Percentiles rank a stretch among this genome's conserved stretches.
These are phyloP conservation scores for Drosophila lacicola DNA, from an alignment of 2,888 invertebrate species.

Conservation along the genomic window DNA sequence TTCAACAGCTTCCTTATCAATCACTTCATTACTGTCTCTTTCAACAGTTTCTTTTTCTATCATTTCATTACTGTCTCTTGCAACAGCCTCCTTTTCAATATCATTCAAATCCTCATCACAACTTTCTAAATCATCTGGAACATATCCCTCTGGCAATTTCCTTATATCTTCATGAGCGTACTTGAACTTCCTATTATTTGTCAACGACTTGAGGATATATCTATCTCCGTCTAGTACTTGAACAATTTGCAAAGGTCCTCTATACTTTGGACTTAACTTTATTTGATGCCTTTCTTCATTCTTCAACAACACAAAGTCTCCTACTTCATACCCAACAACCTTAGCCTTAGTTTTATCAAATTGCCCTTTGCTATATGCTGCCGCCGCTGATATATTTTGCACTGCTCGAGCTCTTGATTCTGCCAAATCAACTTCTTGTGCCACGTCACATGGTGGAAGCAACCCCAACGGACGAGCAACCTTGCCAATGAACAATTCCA, in stretches of 20 bases:
- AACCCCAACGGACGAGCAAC: background rate
- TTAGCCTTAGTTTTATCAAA: background rate
- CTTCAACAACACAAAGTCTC: too few species aligned
- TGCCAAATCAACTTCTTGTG: background rate
- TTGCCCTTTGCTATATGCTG: background rate
- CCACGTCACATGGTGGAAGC: background rate
- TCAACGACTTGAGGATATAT: background rate
- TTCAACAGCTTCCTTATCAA: background rate
- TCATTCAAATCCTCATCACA: background rate
- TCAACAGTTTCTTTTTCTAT: background rate
- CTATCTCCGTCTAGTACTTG: background rate
- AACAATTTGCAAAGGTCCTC: background rate
- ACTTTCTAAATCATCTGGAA: too few species aligned
- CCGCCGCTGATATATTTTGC: constrained; percentile 1
- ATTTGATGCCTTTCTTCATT: constrained; percentile 1
- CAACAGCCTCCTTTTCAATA: background rate
- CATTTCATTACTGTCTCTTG: background rate
- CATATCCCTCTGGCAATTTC: too few species aligned
- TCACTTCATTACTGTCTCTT: background rate
- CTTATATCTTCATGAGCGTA: too few species aligned
- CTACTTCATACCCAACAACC: too few species aligned
- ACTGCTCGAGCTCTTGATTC: background rate
- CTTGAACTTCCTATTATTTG: background rate
- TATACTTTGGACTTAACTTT: background rate
- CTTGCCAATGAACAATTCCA: background rate